phyloP scores from a whole-genome alignment of 2,113 vertebrate genomes.

The Haemorhous mexicanus region DNA sequence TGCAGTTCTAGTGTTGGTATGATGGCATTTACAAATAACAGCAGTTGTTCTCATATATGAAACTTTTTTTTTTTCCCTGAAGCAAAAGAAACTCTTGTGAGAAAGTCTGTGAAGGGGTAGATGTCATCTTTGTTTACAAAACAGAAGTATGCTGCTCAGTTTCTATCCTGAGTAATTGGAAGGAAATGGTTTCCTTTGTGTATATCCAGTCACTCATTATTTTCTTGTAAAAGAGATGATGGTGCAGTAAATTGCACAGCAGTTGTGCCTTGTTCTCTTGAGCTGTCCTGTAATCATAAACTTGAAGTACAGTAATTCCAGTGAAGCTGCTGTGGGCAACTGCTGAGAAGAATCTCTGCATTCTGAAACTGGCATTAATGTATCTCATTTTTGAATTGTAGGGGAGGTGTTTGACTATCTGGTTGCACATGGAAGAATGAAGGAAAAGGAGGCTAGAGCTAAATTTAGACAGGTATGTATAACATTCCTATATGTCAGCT shows the following conservation, averaged over 20 bases:
- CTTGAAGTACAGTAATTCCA: background rate
- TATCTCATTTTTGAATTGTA: conserved; percentile 61
- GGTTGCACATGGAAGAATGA: conserved; percentile 99
- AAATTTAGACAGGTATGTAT: conserved; percentile 97
- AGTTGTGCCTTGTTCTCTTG: background rate
- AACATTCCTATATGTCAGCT: background rate
- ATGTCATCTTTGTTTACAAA: background rate
- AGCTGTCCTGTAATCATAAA: background rate
- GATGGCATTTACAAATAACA: background rate
- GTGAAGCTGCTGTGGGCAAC: background rate
- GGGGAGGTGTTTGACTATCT: conserved; percentile 98
- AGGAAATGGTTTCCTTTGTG: background rate
- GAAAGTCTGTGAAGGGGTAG: background rate
- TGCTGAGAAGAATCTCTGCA: background rate
- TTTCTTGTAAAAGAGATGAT: background rate
- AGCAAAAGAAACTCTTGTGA: background rate
- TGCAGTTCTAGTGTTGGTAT: background rate
- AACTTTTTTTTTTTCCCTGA: background rate
- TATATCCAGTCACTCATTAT: background rate
- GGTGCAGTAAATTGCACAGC: background rate
- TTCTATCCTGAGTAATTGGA: background rate
- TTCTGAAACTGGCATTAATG: background rate
- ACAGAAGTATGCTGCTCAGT: background rate
- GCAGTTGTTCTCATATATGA: background rate
- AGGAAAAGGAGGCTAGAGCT: conserved; percentile 98